Evolutionary conservation across 2,797 vertebrate species (phyloP), one percentile per base, ranked within the genome.

Genomic region (Gephyroberyx darwinii): DNA sequence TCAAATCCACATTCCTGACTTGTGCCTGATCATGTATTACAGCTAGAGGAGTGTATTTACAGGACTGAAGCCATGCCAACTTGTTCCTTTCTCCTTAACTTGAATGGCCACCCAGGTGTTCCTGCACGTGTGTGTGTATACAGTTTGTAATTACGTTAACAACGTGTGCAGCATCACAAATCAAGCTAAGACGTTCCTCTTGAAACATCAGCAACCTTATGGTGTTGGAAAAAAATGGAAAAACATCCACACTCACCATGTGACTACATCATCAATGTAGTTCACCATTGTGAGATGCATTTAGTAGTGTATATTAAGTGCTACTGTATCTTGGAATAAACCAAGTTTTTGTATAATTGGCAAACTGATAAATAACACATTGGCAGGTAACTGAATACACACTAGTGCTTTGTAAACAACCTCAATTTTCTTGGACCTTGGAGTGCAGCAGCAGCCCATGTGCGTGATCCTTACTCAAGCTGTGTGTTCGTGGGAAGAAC

Each of bases 51-150:
- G 53, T n/a, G 58, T 84, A 84, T 86, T 88, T 83, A 83, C 80
- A 67, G 64, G 66, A 55, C 56, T 54, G 37, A 71, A 66, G 47
- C 48, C 39, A 60, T 75, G 79, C 83, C 84, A 87, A 57, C 47
- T 63, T 71, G 75, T 78, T 74, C 71, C 71, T 41, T 78, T 54
- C 54, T 43, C 58, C 58, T 71, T 63, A 62, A 41, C 64, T 69
- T 35, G 60, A 62, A 63, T 61, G 82, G 81, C 81, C 74, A 87
- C 77, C 88, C 85, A 82, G 71, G 74, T 82, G 82, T 81, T 89
- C 69, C 75, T 69, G 65, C 71, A 77, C 77, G 81, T 35, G 77
- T 70, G 60, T 80, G 81, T 84, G 78, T 76, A 65, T 50, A 71
- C 35, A 35, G 37, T 80, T 83, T 47, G 33, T 59, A 65, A 73